Evolutionary conservation across 2,113 vertebrate species (phyloP).

Genomic region (Plecturocebus donacophilus): DNA sequence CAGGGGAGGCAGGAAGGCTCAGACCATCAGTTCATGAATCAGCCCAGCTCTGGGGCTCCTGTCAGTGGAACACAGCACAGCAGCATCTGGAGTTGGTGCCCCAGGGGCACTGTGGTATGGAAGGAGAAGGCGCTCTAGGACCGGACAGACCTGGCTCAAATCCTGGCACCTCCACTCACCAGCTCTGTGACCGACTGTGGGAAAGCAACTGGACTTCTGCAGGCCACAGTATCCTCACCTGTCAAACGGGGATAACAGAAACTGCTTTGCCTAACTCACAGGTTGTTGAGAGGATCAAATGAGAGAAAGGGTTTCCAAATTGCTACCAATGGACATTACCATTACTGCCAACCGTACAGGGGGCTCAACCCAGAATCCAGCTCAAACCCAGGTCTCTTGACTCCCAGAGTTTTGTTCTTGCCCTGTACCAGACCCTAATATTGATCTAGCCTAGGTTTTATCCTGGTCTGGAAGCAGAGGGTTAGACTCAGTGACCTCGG

Average conservation of each 20-base stretch:
- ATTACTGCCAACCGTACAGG: background rate
- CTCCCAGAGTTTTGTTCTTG: background rate
- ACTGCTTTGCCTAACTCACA: background rate
- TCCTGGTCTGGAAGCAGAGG: background rate
- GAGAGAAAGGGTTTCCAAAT: background rate
- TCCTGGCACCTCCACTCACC: background rate
- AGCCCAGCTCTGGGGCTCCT: background rate
- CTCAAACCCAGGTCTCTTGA: background rate
- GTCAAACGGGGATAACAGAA: background rate
- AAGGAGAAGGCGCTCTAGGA: background rate
- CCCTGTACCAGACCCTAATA: background rate
- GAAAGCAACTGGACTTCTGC: background rate
- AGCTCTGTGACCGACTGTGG: background rate
- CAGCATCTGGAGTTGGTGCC: background rate
- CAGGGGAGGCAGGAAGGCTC: background rate
- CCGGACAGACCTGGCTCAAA: background rate
- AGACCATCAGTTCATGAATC: slow-evolving; percentile 42
- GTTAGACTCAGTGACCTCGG: background rate
- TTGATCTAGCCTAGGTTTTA: background rate
- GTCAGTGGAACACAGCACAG: background rate
- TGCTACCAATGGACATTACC: background rate
- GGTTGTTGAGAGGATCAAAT: background rate
- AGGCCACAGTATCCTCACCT: background rate
- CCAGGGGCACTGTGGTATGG: background rate
- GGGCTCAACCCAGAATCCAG: background rate